A percentile compares a stretch with the other conserved stretches of the same genome.
phyloP scores from a whole-genome alignment of 2,888 invertebrate genomes.

The Noctua pronuba region DNA sequence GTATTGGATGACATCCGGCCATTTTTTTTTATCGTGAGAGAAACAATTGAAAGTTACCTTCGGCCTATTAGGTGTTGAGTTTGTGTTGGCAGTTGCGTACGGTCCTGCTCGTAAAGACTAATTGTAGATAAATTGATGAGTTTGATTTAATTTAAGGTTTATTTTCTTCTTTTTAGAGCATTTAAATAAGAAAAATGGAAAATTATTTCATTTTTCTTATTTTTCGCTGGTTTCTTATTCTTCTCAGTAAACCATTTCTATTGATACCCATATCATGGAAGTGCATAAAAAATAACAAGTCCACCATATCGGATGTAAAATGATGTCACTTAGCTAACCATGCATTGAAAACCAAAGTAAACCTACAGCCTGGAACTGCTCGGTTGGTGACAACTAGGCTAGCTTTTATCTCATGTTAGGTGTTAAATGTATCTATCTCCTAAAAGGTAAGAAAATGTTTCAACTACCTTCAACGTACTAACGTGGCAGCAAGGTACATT shows the following conservation, averaged over 20 bases:
- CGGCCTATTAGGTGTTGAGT: neutral
- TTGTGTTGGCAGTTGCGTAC: neutral
- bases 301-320: neutral
- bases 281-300: neutral
- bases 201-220: too few species aligned
- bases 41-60: neutral
- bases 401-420: too few species aligned
- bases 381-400: too few species aligned
- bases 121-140: neutral
- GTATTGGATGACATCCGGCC: conserved; percentile 42
- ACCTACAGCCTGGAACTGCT: too few species aligned
- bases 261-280: neutral
- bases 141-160: too few species aligned
- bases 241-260: neutral
- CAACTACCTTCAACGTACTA: neutral
- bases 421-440: neutral
- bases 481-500: neutral
- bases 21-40: conserved; percentile 21
- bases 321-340: neutral
- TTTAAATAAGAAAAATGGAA: too few species aligned
- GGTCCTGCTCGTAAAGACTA: neutral
- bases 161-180: too few species aligned
- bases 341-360: neutral
- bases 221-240: neutral
- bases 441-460: neutral